Percentiles rank a stretch among this genome's conserved stretches.
Conservation (phyloP, 2,888 invertebrate species). For the Operophtera brumata region DNA sequence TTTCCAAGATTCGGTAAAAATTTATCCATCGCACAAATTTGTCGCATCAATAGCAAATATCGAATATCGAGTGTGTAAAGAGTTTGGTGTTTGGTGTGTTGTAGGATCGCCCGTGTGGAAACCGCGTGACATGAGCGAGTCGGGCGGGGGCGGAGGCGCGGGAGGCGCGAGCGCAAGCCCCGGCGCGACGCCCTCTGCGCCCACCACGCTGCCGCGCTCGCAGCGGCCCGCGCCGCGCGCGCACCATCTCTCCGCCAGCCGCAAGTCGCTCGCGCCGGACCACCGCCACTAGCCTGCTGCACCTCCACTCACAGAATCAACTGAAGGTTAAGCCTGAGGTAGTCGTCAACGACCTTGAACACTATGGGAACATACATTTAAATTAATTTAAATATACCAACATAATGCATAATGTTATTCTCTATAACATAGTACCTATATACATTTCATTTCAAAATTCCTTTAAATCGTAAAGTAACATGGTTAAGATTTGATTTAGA, state of each 20-base stretch:
- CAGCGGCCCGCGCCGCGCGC: conserved; percentile 72
- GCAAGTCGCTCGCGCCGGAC: conserved; percentile 78
- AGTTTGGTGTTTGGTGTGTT: conserved; percentile 84
- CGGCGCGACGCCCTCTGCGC: conserved; percentile 46
- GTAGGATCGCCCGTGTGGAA: conserved; percentile 99
- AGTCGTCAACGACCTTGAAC: too few relatives aligned
- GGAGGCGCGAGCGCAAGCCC: conserved; percentile 31
- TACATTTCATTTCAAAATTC: too few relatives aligned
- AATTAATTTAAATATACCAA: too few relatives aligned
- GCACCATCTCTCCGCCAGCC: conserved; percentile 75
- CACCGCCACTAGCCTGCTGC: conserved; percentile 63
- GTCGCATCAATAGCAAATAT: conserved; percentile 43
- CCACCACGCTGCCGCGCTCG: conserved; percentile 73
- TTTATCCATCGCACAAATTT: conserved; percentile 53
- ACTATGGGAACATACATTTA: too few relatives aligned
- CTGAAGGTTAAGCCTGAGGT: not conserved
- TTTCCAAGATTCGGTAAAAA: conserved; percentile 55
- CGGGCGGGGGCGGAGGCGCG: conserved; percentile 47
- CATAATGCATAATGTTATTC: too few relatives aligned
- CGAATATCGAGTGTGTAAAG: conserved; percentile 60
- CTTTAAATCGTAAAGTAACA: too few relatives aligned
- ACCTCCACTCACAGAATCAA: not conserved
- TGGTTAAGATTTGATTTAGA: too few relatives aligned
- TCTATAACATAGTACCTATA: too few relatives aligned
- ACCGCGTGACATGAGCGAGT: conserved; percentile 91